A percentile compares a stretch with the other conserved stretches of the same genome.
phyloP scores from a whole-genome alignment of 2,113 vertebrate genomes.

The Erythrolamprus reginae region DNA sequence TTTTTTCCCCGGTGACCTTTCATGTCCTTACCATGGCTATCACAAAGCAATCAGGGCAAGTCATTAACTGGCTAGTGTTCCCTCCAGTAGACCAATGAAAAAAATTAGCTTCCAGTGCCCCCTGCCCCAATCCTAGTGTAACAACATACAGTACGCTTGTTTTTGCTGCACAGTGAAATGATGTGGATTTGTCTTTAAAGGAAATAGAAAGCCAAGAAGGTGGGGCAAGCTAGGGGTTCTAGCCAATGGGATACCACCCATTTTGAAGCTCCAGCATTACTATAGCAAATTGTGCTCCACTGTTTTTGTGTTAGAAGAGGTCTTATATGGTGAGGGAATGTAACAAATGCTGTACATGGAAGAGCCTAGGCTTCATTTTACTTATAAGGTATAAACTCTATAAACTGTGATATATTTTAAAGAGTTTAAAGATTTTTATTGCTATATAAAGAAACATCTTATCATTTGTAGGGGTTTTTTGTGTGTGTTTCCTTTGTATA shows the following conservation, averaged over 20 bases:
- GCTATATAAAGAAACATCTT: not conserved
- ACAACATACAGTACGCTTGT: not conserved
- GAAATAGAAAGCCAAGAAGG: not conserved
- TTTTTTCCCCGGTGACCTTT: not conserved
- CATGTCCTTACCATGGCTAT: not conserved
- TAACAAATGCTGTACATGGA: not conserved
- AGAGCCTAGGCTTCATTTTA: not conserved
- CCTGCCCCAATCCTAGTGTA: not conserved
- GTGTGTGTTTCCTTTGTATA: not conserved
- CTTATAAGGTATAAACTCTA: not conserved
- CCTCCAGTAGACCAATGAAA: not conserved
- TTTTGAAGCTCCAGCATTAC: not conserved
- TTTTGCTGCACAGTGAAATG: not conserved
- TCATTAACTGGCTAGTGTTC: not conserved
- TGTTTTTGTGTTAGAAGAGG: not conserved
- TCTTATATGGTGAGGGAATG: not conserved
- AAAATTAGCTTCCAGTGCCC: not conserved
- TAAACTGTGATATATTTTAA: not conserved
- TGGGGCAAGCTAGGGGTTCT: not conserved
- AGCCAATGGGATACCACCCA: not conserved
- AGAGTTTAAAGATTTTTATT: too few relatives aligned
- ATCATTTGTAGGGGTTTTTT: not conserved
- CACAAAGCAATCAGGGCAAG: not conserved
- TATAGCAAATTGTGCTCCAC: not conserved
- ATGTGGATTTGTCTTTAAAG: not conserved